Base-by-base conservation (phyloP, 1,140 invertebrate species). In the Venturia canescens region DNA sequence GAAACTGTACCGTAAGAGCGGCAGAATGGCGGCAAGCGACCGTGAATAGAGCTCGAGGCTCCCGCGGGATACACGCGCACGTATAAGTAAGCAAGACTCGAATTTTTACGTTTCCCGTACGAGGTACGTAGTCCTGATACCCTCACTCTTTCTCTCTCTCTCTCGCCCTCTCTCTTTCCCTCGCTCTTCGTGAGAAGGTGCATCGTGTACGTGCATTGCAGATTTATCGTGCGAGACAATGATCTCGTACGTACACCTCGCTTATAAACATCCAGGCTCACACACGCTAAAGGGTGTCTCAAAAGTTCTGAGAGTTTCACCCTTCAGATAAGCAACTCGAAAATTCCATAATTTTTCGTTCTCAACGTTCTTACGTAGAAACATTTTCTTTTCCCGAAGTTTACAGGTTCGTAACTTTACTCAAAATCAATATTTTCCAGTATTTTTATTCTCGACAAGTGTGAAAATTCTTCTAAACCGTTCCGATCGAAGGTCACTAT, bases 201-300 rank as follows among this genome's bases (percentile, higher is more conserved):
- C 72, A 60, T 38, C 83, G 83, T 83, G 86, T 88, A 87, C 84
- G 87, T 86, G 88, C 87, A 50, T 81, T 38, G 85, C 86, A 84
- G 84, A 86, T 83, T 84, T 87, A 84, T 85, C 83, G 85, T 78
- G 66, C 79, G 71, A 83, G 78, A 75, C 72, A 75, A 75, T 75
- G 72, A 75, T 75, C 72, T 75, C 50, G 67, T 21, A 76, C 75
- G 69, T 26, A 74, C 15, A 78, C 50, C 23, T 18, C 48, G 23
- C 6, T 63, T 63, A 63, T 21, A 63, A 63, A 63, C 57, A 23
- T 29, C 2, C 21, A 79, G 16, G 31, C 38, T n/a, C 38, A 67
- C 29, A 23, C 44, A 50, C 53, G 26, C 11, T 34, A 16, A 11
- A 11, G 23, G 29, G 34, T 34, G 34, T 34, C 34, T 3, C 34